These are phyloP conservation scores for Crematogaster levior DNA, from an alignment of 2,888 invertebrate genomes.

Conservation along the genomic window DNA sequence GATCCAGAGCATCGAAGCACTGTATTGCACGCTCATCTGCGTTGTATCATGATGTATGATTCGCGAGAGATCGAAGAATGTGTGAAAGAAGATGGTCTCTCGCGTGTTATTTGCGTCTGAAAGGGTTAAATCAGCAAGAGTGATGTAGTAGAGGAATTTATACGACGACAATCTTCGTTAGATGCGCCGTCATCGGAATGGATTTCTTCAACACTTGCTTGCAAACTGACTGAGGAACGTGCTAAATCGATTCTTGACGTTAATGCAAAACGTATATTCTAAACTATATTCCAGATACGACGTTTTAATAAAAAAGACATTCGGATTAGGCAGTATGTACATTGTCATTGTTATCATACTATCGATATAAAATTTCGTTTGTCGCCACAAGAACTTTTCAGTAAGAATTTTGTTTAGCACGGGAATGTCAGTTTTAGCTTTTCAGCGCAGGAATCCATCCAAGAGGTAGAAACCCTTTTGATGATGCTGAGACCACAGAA, in stretches of 20 bases:
- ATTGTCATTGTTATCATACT: neutral
- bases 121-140: neutral
- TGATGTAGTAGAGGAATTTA: constrained; percentile 6
- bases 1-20: constrained; percentile 3
- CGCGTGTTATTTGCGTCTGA: constrained; percentile 2
- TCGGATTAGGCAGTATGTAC: neutral
- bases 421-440: constrained; percentile 15
- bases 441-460: neutral
- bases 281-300: neutral
- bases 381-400: neutral
- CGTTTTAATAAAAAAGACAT: neutral
- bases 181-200: constrained; percentile 15
- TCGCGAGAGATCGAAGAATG: neutral
- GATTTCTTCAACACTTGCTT: constrained; percentile 6
- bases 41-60: neutral
- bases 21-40: neutral
- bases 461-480: neutral
- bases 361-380: constrained; percentile 9
- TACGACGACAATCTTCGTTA: constrained; percentile 18
- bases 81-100: neutral
- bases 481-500: neutral
- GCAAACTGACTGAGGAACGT: neutral
- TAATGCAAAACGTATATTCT: neutral
- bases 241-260: neutral
- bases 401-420: neutral